These are phyloP conservation scores for Corydoras maculifer DNA, from an alignment of 2,113 vertebrate genomes.

Conservation along the genomic window DNA sequence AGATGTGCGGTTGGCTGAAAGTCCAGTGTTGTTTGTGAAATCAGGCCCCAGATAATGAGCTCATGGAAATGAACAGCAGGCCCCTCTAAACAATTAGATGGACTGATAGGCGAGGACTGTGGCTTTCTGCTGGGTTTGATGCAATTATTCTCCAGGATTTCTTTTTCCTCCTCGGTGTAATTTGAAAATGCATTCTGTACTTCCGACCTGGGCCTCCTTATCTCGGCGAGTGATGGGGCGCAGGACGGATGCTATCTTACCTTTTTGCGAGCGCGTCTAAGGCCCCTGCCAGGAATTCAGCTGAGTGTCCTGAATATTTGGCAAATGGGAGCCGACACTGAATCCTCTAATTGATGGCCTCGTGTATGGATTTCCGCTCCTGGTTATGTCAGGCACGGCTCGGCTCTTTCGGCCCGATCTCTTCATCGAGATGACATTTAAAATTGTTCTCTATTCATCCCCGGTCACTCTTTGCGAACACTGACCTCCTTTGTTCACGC, in stretches of 20 bases:
- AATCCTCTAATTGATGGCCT: constrained; percentile 43
- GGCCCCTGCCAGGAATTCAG: constrained; percentile 38
- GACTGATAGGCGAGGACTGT: constrained; percentile 44
- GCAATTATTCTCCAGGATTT: constrained; percentile 47
- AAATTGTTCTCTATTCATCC: constrained; percentile 56
- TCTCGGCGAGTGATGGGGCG: constrained; percentile 34
- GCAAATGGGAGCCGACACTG: constrained; percentile 40
- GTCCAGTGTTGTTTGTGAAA: constrained; percentile 44
- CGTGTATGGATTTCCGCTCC: constrained; percentile 47
- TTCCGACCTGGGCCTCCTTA: constrained; percentile 50
- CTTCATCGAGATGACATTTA: constrained; percentile 45
- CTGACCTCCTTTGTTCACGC: constrained; percentile 20
- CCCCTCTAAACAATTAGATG: constrained; percentile 45
- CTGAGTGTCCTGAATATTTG: constrained; percentile 33
- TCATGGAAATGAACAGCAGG: constrained; percentile 48
- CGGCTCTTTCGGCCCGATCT: constrained; percentile 47
- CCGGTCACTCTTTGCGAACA: constrained; percentile 48
- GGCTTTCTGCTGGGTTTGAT: constrained; percentile 40
- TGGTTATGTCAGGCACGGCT: constrained; percentile 41
- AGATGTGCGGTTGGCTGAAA: constrained; percentile 41
- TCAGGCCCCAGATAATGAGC: constrained; percentile 47
- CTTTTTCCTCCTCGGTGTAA: constrained; percentile 44
- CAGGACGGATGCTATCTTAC: constrained; percentile 45
- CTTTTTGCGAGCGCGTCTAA: constrained; percentile 40
- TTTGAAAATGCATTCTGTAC: constrained; percentile 50